Evolutionary conservation across 2,113 vertebrate species (phyloP).

Genomic region (Hoplias malabaricus): DNA sequence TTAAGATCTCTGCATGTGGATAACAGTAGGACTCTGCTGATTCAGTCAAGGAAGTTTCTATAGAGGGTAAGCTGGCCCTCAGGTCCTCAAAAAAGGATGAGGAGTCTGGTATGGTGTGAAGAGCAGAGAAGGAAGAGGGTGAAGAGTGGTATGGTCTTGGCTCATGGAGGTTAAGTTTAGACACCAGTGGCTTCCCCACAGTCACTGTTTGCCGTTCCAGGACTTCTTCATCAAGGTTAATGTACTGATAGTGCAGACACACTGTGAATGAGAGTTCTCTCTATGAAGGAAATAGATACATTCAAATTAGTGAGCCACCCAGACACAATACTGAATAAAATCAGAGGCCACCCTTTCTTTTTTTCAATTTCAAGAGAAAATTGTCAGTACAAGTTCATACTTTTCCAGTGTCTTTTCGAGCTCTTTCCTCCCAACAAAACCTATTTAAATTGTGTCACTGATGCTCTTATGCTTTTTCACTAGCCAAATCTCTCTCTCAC

Average conservation of each 20-base stretch:
- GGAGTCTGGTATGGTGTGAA: constrained; percentile 42
- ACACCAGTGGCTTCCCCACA: constrained; percentile 83
- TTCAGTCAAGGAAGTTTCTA: constrained; percentile 17
- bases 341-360: too few relatives aligned
- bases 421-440: too few relatives aligned
- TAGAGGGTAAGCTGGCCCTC: not conserved
- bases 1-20: not conserved
- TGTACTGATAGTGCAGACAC: constrained; percentile 80
- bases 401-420: too few relatives aligned
- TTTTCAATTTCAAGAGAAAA: too few relatives aligned
- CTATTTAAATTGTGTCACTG: too few relatives aligned
- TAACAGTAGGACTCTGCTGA: constrained; percentile 37
- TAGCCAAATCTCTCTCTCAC: too few relatives aligned
- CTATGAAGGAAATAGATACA: constrained; percentile 58
- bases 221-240: constrained; percentile 77
- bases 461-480: too few relatives aligned
- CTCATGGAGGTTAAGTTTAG: constrained; percentile 81
- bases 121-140: constrained; percentile 50
- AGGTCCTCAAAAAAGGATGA: constrained; percentile 53
- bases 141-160: constrained; percentile 18
- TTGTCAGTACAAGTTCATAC: too few relatives aligned
- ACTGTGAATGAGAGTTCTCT: constrained; percentile 77
- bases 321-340: too few relatives aligned
- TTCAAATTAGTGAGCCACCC: not conserved
- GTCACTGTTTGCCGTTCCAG: constrained; percentile 70